Conservation (phyloP, 2,888 invertebrate genomes). For the Cloeon dipterum region DNA sequence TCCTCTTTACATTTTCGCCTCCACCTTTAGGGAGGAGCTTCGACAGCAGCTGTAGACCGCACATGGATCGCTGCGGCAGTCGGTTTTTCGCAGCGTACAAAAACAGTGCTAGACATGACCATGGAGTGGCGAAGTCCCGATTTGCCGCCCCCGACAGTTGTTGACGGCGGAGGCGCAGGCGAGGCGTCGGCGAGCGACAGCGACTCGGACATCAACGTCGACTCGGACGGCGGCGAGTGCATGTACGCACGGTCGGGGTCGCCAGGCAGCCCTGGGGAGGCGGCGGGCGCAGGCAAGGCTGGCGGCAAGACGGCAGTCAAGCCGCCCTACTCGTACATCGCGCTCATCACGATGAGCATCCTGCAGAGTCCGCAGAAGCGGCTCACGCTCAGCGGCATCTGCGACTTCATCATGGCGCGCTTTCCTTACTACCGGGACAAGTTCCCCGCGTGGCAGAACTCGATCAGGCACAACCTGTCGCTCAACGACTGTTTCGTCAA, state of each 20-base stretch:
- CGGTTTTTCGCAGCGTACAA: no score
- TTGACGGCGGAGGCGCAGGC: no score
- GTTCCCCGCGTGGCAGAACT: constrained; percentile 98
- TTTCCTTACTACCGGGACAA: constrained; percentile 96
- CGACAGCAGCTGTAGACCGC: no score
- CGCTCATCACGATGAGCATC: constrained; percentile 96
- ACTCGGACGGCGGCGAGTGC: constrained; percentile 17
- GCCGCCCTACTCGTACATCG: constrained; percentile 97
- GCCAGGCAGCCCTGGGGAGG: no score
- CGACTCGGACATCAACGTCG: constrained; percentile 12
- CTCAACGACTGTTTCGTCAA: constrained; percentile 98
- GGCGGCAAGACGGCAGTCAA: constrained; percentile 49
- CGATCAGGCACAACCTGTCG: constrained; percentile 80
- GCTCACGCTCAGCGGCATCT: constrained; percentile 90
- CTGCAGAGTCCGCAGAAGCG: constrained; percentile 91
- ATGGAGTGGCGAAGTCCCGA: no score
- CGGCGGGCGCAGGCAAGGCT: constrained; percentile 10
- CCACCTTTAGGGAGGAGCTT: no score
- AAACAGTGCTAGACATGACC: no score
- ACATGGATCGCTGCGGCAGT: no score
- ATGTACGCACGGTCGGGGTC: no score
- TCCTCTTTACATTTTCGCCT: no score
- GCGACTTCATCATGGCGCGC: constrained; percentile 94
- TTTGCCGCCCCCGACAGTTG: no score
- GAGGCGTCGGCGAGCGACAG: no score